A percentile compares a stretch with the other conserved stretches of the same genome.
These are phyloP conservation scores for Aratinga solstitialis DNA, from an alignment of 2,797 vertebrate species.

Conservation along the genomic window DNA sequence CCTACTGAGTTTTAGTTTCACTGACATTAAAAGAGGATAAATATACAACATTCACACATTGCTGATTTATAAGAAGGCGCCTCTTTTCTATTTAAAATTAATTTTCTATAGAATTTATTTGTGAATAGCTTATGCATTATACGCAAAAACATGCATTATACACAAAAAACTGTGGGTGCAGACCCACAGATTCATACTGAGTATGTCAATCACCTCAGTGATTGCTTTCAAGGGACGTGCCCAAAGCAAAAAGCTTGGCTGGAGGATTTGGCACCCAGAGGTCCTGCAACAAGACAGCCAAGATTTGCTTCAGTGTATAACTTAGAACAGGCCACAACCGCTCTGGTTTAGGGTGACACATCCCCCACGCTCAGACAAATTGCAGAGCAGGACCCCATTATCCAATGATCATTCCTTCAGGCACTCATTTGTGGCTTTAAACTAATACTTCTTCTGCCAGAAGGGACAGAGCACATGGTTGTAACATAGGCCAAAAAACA, in stretches of 20 bases:
- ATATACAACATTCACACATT: not conserved
- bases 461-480: not conserved
- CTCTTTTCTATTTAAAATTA: not conserved
- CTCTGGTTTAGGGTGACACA: not conserved
- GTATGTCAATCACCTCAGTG: not conserved
- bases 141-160: not conserved
- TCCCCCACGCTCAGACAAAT: not conserved
- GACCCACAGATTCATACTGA: not conserved
- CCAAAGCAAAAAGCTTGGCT: not conserved
- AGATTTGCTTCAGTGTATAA: not conserved
- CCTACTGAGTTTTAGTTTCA: not conserved
- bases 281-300: not conserved
- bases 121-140: not conserved
- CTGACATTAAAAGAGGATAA: not conserved
- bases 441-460: slow-evolving; percentile 17
- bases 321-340: not conserved
- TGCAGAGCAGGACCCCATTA: slow-evolving; percentile 1
- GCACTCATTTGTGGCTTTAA: slow-evolving; percentile 39
- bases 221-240: not conserved
- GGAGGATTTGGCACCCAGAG: not conserved
- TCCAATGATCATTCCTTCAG: not conserved
- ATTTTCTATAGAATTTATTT: not conserved
- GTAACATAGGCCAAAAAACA: not conserved
- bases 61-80: not conserved
- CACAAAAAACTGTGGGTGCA: not conserved